Evolutionary conservation across 2,888 invertebrate genomes (phyloP), one percentile per base, ranked within the genome.

Genomic region (Portevinia maculata): DNA sequence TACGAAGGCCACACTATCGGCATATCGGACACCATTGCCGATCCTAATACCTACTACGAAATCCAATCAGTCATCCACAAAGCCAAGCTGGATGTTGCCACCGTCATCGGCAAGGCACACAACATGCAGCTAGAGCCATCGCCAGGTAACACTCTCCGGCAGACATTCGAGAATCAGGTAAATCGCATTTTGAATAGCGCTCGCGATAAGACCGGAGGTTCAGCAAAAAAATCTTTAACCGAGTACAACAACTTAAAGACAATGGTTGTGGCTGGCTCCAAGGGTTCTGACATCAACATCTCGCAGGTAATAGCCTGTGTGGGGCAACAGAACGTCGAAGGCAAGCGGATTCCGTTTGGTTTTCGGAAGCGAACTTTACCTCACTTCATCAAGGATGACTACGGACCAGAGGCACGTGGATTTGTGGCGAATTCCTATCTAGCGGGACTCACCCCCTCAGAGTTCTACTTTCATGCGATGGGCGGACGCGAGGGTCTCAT

Each of bases 381-480:
- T 0, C 99, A 99, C 90, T 99, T 99, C 92, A 99, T 99, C 89
- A 99, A 99, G 91, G 98, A 99, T 90, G 99, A 99, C 93, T 98
- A 98, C 88, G 99, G 99, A 92, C 99, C 99, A 7, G 98, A 98
- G 90, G 98, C 98, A 0, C 95, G 98, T 91, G 98, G 99, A 59
- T 99, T 99, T 91, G 99, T 99, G 76, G 98, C 99, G 91, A 99
- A 99, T 91, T 98, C 98, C 0, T 99, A 99, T 90, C 95, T 99
- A 87, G 98, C 99, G 88, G 99, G 99, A 81, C 91, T 99, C 86
- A 99, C 99, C 0, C 98, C 99, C 0, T 97, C 98, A 0, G 99
- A 99, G 89, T 99, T 99, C 90, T 99, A 96, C 92, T 99, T 99
- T 91, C 99, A 99, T 93, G 98, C 99, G 88, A 99, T 99, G 99